Percentiles rank a stretch among this genome's conserved stretches.
phyloP scores from a whole-genome alignment of 2,113 vertebrate genomes.

The Micronisus gabar region DNA sequence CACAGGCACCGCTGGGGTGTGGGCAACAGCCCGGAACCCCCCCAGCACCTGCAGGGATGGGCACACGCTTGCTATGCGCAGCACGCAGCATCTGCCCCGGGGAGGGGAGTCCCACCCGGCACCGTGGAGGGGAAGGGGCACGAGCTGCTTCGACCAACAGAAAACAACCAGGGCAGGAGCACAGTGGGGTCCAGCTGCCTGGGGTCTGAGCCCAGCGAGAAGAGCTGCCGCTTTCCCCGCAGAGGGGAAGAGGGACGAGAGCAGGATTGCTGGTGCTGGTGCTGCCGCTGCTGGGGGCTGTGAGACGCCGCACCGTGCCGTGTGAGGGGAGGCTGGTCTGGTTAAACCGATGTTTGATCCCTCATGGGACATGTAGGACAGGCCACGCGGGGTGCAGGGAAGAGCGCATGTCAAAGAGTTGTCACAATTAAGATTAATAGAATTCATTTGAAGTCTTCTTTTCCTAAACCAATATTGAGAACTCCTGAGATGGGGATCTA shows the following conservation, averaged over 20 bases:
- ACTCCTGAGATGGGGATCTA: neutral
- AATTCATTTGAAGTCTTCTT: neutral
- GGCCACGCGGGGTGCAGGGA: neutral
- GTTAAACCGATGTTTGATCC: neutral
- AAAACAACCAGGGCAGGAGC: neutral
- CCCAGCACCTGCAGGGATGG: neutral
- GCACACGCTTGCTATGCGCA: rapidly evolving
- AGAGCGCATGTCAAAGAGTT: neutral
- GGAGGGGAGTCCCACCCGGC: neutral
- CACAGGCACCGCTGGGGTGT: rapidly evolving
- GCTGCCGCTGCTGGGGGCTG: neutral
- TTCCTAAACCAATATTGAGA: neutral
- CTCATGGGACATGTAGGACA: rapidly evolving
- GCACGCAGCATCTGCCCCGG: rapidly evolving
- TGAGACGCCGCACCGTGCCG: rapidly evolving
- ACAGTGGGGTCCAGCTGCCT: rapidly evolving
- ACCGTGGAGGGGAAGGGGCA: neutral
- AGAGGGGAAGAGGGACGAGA: neutral
- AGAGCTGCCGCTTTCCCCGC: neutral
- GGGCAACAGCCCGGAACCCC: neutral
- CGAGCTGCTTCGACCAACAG: rapidly evolving
- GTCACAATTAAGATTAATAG: neutral
- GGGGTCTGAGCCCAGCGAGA: rapidly evolving
- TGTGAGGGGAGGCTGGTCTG: neutral
- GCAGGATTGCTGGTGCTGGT: neutral